A percentile compares a stretch with the other conserved stretches of the same genome.
phyloP scores from a whole-genome alignment of 2,888 invertebrate genomes.

The Drosophila mimica region DNA sequence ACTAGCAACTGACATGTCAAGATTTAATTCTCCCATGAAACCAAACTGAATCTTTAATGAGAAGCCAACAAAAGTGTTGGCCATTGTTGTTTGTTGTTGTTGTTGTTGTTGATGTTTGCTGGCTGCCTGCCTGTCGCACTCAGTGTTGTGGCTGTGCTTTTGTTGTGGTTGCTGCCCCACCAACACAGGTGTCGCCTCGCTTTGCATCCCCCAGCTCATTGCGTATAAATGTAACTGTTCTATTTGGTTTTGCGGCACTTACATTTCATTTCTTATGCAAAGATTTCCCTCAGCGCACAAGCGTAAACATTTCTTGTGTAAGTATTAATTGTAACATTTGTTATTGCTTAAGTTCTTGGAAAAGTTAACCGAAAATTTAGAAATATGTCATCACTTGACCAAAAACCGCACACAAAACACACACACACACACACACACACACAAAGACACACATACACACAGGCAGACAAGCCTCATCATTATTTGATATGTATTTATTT shows the following conservation, averaged over 20 bases:
- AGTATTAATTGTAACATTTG: conserved; percentile 59
- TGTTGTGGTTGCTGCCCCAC: conserved; percentile 30
- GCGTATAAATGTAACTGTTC: conserved; percentile 44
- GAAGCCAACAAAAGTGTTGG: conserved; percentile 56
- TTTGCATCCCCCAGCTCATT: conserved; percentile 3
- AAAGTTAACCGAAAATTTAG: conserved; percentile 58
- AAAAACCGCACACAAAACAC: conserved; percentile 50
- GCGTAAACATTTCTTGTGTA: conserved; percentile 32
- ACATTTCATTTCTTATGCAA: conserved; percentile 77
- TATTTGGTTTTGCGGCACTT: conserved; percentile 77
- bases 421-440: conserved; percentile 30
- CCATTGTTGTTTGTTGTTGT: conserved; percentile 25
- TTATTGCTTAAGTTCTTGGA: conserved; percentile 26
- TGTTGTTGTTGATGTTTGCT: conserved; percentile 19
- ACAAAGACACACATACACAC: conserved; percentile 15
- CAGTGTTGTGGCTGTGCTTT: conserved; percentile 56
- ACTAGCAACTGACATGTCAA: conserved; percentile 61
- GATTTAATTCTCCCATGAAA: conserved; percentile 81
- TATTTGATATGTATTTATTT: conserved; percentile 17
- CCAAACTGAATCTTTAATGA: conserved; percentile 82
- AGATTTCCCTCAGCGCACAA: conserved; percentile 54
- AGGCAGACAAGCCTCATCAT: conserved; percentile 4
- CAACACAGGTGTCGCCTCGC: conserved; percentile 46
- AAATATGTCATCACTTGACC: conserved; percentile 52
- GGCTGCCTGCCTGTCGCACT: conserved; percentile 21